Base-by-base conservation (phyloP, 2,888 invertebrate species). In the Homarus gammarus region DNA sequence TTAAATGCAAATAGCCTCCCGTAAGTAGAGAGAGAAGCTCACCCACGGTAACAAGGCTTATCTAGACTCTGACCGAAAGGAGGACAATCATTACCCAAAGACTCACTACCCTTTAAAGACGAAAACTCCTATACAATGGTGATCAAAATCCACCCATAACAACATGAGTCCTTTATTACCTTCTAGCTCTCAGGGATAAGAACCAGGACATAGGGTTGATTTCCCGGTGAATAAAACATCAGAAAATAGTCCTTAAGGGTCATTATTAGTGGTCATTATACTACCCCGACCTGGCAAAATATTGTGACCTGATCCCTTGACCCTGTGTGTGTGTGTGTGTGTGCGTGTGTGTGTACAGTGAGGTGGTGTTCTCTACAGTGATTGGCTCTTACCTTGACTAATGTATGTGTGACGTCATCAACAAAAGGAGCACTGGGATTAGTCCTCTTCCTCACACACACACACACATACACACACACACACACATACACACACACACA, bases 1-100 rank as follows among this genome's bases (percentile, higher is more conserved):
- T 61, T 75, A 40, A 84, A 84, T 85, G 77, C 44, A 85, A 77
- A 85, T 85, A 40, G 49, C n/a, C 70, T 49, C 15, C 31, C 70
- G 72, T 15, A 10, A 38, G 36, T 56, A 31, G 64, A 75, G 64
- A 73, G 44, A 84, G 75, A 64, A 31, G 49, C 38, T 22, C 44
- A 64, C 64, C 31, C 22, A 73, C 31, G 77, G 77, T 44, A 64
- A 40, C 85, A 49, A 68, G 77, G 44, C 85, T 77, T 64, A 85
- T 77, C 85, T 72, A 10, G 49, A 49, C 70, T 40, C 12, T 40
- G 22, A 31, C 40, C 44, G 70, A 82, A 12, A 36, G 1, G 78
- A 56, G 49, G 44, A 78, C 31, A 78, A 2, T 73, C 27, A n/a
- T 27, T 44, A 27, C 27, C 15, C n/a, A n/a, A n/a, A n/a, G n/a